phyloP scores from a whole-genome alignment of 2,113 vertebrate species.

The Oenanthe melanoleuca region DNA sequence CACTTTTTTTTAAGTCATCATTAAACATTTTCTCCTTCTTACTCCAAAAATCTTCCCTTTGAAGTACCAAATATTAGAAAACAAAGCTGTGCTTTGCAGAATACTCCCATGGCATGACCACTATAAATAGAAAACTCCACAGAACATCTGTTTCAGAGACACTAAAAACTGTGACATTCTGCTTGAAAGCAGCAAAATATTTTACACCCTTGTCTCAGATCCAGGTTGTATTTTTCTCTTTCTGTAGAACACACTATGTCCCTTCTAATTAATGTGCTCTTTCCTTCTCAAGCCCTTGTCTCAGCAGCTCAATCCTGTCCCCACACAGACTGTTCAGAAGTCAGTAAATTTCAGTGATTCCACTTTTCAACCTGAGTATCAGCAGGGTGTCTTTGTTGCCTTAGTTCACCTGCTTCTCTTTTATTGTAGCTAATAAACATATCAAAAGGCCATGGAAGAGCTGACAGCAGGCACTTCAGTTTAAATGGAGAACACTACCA shows the following conservation, averaged over 20 bases:
- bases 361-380: not conserved
- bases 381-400: not conserved
- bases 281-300: not conserved
- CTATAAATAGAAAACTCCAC: not conserved
- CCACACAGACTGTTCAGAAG: not conserved
- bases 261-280: not conserved
- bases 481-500: not conserved
- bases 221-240: not conserved
- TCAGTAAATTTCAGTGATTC: not conserved
- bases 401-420: not conserved
- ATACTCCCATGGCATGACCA: not conserved
- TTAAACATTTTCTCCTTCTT: not conserved
- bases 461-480: not conserved
- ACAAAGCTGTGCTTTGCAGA: not conserved
- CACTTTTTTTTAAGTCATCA: not conserved
- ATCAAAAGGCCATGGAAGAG: not conserved
- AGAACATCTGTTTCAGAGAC: not conserved
- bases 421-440: not conserved
- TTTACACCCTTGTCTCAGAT: not conserved
- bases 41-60: not conserved
- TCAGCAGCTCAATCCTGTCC: not conserved
- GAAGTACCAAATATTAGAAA: not conserved
- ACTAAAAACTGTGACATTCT: not conserved
- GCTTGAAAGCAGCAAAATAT: not conserved
- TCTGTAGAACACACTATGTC: not conserved